Base-by-base conservation (phyloP, 2,113 vertebrate genomes). In the Piaya cayana region DNA sequence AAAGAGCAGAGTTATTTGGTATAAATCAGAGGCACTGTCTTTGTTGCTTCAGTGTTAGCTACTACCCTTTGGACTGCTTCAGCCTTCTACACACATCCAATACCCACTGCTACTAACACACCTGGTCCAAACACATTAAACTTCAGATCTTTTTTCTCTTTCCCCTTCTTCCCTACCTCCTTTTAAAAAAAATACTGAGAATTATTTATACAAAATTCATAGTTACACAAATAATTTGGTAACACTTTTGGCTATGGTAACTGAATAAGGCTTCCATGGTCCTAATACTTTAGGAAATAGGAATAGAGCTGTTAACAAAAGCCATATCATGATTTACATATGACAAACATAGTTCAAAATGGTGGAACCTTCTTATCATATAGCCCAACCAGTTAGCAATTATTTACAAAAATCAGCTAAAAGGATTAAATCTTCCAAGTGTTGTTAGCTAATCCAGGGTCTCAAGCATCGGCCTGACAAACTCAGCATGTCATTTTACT, bases 11-110 rank as follows among this genome's bases (percentile, higher is more conserved):
- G 79, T 79, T 63, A 58, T 82, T 93, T 94, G 91, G 93, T 94
- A 97, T 70, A 92, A 62, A 96, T 82, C 85, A 20, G 62, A 97
- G 89, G 86, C 93, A 97, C 96, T 96, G 86, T 32, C 47, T 82
- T 94, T 60, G 93, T 96, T 94, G 92, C 80, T 90, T 94, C 80
- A 85, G 85, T 22, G 83, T 96, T 91, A 96, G 96, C 92, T 92
- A 62, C 30, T 11, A 3, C 10, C 20, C 62, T 76, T 92, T 56
- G 71, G 81, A 82, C 18, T 36, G 30, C 42, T 90, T 92, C 86
- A 82, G 37, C 27, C 32, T 83, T 79, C 50, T 22, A 49, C 43
- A 45, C 42, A 69, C 65, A 65, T 15, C 50, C 79, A 50, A 36
- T 7, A 4, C 22, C 68, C 63, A 37, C 25, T 27, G 49, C 76